Evolutionary conservation across 1,140 invertebrate species (phyloP).

Genomic region (Diachasmimorpha longicaudata): DNA sequence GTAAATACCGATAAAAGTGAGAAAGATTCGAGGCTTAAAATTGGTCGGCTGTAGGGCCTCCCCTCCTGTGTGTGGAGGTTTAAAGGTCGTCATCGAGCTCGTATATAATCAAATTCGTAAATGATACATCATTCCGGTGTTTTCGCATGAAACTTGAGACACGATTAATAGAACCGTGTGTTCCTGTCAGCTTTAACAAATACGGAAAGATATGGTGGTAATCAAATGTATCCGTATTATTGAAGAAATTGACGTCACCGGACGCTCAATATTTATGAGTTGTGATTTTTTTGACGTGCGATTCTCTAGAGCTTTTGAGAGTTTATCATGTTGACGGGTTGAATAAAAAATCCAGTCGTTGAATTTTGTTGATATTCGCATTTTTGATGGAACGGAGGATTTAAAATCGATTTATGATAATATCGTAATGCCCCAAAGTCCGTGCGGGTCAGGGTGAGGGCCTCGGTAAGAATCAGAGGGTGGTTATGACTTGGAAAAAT

Average conservation of each 20-base stretch:
- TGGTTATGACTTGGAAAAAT: too few relatives aligned
- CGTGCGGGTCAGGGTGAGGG: too few relatives aligned
- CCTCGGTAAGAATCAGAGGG: too few relatives aligned
- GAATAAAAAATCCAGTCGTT: too few relatives aligned
- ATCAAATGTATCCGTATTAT: not conserved
- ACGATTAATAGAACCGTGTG: constrained; percentile 4
- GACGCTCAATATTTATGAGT: not conserved
- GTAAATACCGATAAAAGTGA: constrained; percentile 17
- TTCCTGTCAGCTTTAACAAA: not conserved
- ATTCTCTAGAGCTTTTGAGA: not conserved
- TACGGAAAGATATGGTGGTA: not conserved
- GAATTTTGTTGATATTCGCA: too few relatives aligned
- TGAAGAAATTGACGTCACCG: not conserved
- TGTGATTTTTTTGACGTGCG: not conserved
- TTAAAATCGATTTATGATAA: too few relatives aligned
- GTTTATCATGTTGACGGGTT: not conserved
- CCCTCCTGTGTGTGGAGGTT: not conserved
- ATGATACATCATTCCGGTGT: not conserved
- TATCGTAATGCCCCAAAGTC: too few relatives aligned
- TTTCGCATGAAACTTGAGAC: not conserved
- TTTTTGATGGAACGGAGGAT: too few relatives aligned
- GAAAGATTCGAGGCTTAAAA: not conserved
- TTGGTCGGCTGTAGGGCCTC: not conserved
- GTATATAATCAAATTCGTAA: constrained; percentile 9
- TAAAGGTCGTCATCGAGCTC: not conserved